A percentile compares a stretch with the other conserved stretches of the same genome.
These are phyloP conservation scores for Pseudopodoces humilis DNA, from an alignment of 2,113 vertebrate species.

Conservation along the genomic window DNA sequence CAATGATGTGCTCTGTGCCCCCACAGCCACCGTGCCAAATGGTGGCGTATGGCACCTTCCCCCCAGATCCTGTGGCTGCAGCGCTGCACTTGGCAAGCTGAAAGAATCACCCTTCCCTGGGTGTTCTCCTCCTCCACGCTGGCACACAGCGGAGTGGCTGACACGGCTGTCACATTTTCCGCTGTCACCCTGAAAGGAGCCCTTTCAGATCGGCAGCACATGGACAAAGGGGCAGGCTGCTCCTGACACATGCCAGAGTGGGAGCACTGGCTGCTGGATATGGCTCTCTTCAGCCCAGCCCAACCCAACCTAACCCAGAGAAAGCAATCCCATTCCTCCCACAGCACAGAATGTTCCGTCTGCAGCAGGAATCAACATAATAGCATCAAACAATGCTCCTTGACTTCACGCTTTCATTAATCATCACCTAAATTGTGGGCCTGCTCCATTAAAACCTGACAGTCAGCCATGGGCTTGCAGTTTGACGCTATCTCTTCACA, in stretches of 20 bases:
- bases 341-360: background rate
- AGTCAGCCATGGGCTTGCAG: background rate
- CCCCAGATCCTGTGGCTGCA: background rate
- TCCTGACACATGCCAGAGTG: accelerated
- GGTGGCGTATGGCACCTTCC: conserved; percentile 65
- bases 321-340: background rate
- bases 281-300: background rate
- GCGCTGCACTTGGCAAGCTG: conserved; percentile 32
- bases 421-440: background rate
- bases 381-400: background rate
- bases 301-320: too few species aligned
- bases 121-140: conserved; percentile 33
- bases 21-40: conserved; percentile 12
- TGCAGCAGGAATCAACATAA: background rate
- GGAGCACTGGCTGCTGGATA: background rate
- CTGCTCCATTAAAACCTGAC: background rate
- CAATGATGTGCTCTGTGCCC: conserved; percentile 73
- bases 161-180: conserved; percentile 64
- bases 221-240: background rate
- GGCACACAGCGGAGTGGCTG: background rate
- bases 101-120: conserved; percentile 66
- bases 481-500: background rate
- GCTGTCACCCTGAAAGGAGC: background rate
- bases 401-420: background rate
- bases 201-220: background rate